Conservation (phyloP, 2,113 vertebrate genomes). For the Arenaria interpres region DNA sequence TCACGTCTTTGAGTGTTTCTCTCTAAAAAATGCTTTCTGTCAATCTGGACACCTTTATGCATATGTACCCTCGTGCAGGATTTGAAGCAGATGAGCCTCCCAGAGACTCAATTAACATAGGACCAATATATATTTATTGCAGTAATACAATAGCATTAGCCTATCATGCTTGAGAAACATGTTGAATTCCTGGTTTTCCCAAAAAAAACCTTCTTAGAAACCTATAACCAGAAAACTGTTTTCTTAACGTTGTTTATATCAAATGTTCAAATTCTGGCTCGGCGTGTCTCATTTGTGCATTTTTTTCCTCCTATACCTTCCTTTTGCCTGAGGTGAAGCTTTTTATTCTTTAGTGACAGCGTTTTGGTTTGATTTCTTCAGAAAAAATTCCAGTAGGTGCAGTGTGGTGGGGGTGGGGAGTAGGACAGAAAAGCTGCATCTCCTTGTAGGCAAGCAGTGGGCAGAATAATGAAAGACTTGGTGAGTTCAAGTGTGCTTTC, state of each 20-base stretch:
- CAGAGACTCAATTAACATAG: neutral
- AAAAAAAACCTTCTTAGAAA: neutral
- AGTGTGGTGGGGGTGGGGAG: neutral
- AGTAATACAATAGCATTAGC: neutral
- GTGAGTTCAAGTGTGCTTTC: neutral
- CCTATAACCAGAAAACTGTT: neutral
- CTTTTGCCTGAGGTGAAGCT: neutral
- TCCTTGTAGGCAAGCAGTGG: neutral
- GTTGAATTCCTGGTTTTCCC: neutral
- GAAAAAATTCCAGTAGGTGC: neutral
- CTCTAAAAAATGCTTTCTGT: neutral
- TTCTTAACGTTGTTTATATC: neutral
- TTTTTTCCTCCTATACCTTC: neutral
- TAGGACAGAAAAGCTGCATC: neutral
- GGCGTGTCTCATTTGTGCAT: neutral
- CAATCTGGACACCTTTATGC: neutral
- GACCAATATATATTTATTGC: neutral
- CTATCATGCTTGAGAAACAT: neutral
- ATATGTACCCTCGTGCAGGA: accelerated
- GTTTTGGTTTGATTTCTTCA: neutral
- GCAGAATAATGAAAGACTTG: neutral
- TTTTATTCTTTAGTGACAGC: neutral
- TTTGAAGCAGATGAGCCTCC: neutral
- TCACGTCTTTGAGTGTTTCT: neutral
- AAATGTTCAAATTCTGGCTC: neutral